Conservation (phyloP, 2,888 invertebrate species). For the Phaonia tiefii region DNA sequence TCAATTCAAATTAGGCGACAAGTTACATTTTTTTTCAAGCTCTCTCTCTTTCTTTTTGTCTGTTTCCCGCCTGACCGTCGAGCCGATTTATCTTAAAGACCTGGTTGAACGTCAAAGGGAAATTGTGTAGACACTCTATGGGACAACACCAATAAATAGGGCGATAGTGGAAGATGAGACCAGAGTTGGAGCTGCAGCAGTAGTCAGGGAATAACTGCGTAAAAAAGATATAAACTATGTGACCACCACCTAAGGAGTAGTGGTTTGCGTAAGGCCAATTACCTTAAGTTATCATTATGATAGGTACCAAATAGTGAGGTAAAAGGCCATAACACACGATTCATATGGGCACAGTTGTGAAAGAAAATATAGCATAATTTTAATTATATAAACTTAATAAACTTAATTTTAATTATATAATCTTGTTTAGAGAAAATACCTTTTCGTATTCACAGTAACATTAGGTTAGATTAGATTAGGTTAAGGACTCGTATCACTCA, state of each 20-base stretch:
- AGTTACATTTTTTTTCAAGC: constrained; percentile 64
- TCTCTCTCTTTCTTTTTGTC: constrained; percentile 5
- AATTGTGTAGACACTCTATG: constrained; percentile 21
- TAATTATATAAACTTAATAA: too few species aligned
- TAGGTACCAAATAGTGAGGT: constrained; percentile 27
- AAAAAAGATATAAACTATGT: constrained; percentile 17
- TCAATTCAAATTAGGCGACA: constrained; percentile 74
- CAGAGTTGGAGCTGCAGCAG: background rate
- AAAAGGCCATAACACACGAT: background rate
- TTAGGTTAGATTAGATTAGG: too few species aligned
- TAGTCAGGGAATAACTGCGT: background rate
- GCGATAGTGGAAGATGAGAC: constrained; percentile 43
- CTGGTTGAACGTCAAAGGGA: background rate
- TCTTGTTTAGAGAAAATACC: too few species aligned
- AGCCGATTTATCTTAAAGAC: too few species aligned
- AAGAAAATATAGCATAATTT: too few species aligned
- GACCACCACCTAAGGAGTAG: background rate
- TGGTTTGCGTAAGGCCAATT: constrained; percentile 44
- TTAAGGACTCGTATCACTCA: too few species aligned
- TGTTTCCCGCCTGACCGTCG: background rate
- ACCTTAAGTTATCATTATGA: constrained; percentile 36
- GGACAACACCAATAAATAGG: constrained; percentile 39
- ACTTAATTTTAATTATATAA: too few species aligned
- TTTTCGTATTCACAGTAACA: too few species aligned
- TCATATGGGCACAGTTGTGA: too few species aligned